Percentiles rank a stretch among this genome's conserved stretches.
Evolutionary conservation across 1,140 invertebrate genomes (phyloP).

Genomic region (Diprion similis): DNA sequence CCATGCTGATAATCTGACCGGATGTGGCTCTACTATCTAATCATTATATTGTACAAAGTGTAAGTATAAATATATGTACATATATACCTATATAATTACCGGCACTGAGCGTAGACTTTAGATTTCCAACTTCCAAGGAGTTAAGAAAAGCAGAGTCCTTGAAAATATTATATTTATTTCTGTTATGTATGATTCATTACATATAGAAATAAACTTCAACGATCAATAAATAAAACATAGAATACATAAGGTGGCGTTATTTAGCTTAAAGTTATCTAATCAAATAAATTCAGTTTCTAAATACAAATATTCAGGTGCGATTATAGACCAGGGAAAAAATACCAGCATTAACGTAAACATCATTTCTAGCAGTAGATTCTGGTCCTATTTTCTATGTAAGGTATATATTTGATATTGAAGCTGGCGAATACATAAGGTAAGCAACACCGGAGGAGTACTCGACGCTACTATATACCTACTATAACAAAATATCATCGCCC

Average conservation of each 20-base stretch:
- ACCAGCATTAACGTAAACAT: background rate
- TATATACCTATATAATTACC: background rate
- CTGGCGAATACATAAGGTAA: too few relatives aligned
- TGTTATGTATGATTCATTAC: conserved; percentile 32
- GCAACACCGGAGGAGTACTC: too few relatives aligned
- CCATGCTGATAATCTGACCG: background rate
- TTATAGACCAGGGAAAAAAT: background rate
- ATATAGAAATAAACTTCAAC: conserved; percentile 32
- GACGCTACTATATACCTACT: too few relatives aligned
- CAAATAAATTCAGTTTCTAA: background rate
- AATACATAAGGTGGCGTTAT: conserved; percentile 19
- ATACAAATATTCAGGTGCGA: background rate
- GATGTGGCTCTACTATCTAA: background rate
- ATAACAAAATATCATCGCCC: too few relatives aligned
- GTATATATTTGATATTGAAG: too few relatives aligned
- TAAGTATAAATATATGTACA: background rate
- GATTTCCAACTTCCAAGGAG: background rate
- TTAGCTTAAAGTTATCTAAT: background rate
- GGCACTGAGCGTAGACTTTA: background rate
- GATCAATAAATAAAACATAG: conserved; percentile 38
- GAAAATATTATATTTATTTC: conserved; percentile 38
- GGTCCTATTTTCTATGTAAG: too few relatives aligned
- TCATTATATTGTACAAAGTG: background rate
- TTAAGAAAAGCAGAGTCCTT: conserved; percentile 9
- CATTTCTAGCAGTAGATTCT: too few relatives aligned